Conservation (phyloP, 2,797 vertebrate genomes). For the Macropodus opercularis region DNA sequence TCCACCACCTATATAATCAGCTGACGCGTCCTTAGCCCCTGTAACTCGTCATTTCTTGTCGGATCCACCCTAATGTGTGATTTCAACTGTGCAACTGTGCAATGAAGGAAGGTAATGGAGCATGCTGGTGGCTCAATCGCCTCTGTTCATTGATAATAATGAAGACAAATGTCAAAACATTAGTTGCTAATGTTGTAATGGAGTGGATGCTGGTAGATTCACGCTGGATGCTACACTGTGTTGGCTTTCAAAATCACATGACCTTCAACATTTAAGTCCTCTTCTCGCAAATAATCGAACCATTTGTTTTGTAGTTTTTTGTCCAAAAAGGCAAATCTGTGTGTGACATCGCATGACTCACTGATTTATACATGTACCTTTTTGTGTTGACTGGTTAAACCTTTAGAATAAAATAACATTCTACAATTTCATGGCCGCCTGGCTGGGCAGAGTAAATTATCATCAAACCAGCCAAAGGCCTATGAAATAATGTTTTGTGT, state of each 20-base stretch:
- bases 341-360: conserved; percentile 5
- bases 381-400: conserved; percentile 30
- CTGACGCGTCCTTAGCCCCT: conserved; percentile 69
- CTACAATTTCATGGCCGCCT: conserved; percentile 12
- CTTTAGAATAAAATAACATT: conserved; percentile 6
- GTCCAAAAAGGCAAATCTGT: conserved; percentile 21
- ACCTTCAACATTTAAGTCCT: conserved; percentile 72
- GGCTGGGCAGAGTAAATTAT: conserved; percentile 20
- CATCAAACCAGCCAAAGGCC: conserved; percentile 46
- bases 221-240: conserved; percentile 67
- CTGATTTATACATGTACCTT: neutral
- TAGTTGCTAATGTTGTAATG: conserved; percentile 84
- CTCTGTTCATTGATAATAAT: conserved; percentile 87
- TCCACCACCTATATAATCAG: conserved; percentile 77
- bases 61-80: conserved; percentile 84
- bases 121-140: conserved; percentile 84
- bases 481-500: conserved; percentile 55
- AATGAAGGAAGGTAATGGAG: conserved; percentile 85
- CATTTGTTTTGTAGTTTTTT: conserved; percentile 23
- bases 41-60: conserved; percentile 82
- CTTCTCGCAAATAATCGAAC: conserved; percentile 24
- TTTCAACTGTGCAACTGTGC: conserved; percentile 84
- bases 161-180: conserved; percentile 89
- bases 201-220: conserved; percentile 78
- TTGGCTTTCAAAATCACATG: conserved; percentile 76